Conservation (phyloP, 2,797 vertebrate genomes). For the Urocyon cinereoargenteus region DNA sequence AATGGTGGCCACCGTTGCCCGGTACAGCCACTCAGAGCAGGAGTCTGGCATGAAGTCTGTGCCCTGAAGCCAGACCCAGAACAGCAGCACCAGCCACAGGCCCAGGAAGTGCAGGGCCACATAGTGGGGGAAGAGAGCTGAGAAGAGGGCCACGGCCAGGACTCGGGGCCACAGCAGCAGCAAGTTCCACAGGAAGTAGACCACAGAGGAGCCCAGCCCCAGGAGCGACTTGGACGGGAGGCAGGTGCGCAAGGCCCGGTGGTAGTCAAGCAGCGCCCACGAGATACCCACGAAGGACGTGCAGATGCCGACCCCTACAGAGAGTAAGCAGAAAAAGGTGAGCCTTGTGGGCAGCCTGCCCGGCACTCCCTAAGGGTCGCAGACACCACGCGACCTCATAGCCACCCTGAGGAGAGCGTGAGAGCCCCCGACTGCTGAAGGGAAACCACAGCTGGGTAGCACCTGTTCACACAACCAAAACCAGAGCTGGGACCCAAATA, state of each 20-base stretch:
- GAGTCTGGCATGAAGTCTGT: constrained; percentile 94
- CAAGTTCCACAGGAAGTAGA: constrained; percentile 97
- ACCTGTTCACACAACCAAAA: not conserved
- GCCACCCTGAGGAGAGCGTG: not conserved
- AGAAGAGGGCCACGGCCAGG: constrained; percentile 90
- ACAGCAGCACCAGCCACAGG: constrained; percentile 90
- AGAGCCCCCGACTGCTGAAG: not conserved
- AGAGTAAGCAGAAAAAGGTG: constrained; percentile 52
- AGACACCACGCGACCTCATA: rapidly evolving
- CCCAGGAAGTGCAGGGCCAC: constrained; percentile 90
- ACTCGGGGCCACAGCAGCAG: constrained; percentile 94
- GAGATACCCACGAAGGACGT: constrained; percentile 93
- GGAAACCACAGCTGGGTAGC: constrained; percentile 4
- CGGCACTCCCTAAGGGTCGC: not conserved
- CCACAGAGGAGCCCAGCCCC: constrained; percentile 89
- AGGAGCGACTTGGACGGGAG: constrained; percentile 92
- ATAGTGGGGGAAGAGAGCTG: constrained; percentile 88
- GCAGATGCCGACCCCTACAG: constrained; percentile 91
- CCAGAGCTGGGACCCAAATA: not conserved
- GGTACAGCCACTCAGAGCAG: constrained; percentile 92
- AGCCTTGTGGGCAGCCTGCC: not conserved
- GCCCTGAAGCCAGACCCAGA: constrained; percentile 93
- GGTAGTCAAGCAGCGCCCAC: constrained; percentile 97
- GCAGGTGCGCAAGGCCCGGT: constrained; percentile 95
- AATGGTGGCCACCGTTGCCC: constrained; percentile 92